These are phyloP conservation scores for Rhabdornis inornatus DNA, from an alignment of 2,113 vertebrate genomes.

Conservation along the genomic window DNA sequence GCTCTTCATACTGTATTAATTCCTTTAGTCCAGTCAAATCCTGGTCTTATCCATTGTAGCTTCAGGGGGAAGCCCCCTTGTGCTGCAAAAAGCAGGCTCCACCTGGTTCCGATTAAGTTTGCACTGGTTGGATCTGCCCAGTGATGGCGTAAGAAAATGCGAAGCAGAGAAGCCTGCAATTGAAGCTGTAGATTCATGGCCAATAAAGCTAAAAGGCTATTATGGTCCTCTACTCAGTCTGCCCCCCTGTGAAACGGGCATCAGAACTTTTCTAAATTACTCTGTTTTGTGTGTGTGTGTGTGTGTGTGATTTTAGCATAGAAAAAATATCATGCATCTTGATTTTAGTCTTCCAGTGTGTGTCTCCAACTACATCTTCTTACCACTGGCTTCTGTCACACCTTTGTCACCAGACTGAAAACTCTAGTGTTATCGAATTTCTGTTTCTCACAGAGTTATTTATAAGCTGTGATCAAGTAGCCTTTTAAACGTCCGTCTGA, in stretches of 20 bases:
- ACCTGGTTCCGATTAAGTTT: constrained; percentile 46
- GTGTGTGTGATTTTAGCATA: background rate
- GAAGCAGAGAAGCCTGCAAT: constrained; percentile 39
- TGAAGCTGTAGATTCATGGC: constrained; percentile 38
- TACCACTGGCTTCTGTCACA: background rate
- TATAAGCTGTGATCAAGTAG: constrained; percentile 29
- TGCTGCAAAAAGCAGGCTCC: constrained; percentile 13
- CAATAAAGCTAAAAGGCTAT: constrained; percentile 50
- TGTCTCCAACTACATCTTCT: background rate
- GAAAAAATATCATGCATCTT: background rate
- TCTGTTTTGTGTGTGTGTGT: background rate
- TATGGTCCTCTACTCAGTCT: constrained; percentile 25
- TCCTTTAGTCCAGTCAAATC: background rate
- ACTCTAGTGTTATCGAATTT: constrained; percentile 12
- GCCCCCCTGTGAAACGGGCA: background rate
- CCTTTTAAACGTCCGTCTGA: constrained; percentile 4
- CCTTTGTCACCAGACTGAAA: constrained; percentile 5
- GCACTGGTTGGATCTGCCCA: constrained; percentile 39
- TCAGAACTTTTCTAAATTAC: background rate
- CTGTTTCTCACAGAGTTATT: constrained; percentile 37
- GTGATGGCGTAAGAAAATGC: constrained; percentile 33
- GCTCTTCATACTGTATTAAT: background rate
- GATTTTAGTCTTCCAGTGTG: constrained; percentile 5
- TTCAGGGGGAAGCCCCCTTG: constrained; percentile 40
- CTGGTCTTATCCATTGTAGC: constrained; percentile 6